Evolutionary conservation across 2,888 invertebrate species (phyloP).

Genomic region (Isotomurus palustris): DNA sequence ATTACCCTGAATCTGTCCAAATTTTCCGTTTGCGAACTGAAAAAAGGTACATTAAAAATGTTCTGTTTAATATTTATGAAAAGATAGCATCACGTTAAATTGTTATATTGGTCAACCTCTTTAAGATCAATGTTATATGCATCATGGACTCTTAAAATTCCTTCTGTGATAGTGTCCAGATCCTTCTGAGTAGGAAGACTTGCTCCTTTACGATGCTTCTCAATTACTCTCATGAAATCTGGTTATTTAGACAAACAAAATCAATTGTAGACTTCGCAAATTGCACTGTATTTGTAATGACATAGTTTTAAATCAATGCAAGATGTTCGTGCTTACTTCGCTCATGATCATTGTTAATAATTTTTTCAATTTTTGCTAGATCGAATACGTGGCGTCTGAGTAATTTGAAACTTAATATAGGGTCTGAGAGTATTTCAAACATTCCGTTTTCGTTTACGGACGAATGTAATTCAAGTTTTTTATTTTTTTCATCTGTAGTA

Average conservation of each 20-base stretch:
- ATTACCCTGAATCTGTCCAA: slow-evolving; percentile 32
- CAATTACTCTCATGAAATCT: slow-evolving; percentile 40
- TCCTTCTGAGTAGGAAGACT: slow-evolving; percentile 47
- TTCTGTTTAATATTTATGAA: not conserved
- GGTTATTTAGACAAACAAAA: not conserved
- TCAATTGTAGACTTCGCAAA: not conserved
- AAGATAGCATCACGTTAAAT: not conserved
- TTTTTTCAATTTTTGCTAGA: slow-evolving; percentile 36
- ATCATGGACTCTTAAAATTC: slow-evolving; percentile 48
- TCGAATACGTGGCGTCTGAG: slow-evolving; percentile 37
- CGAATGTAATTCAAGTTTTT: too few species aligned
- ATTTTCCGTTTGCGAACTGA: slow-evolving; percentile 42
- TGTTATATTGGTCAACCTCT: slow-evolving; percentile 34
- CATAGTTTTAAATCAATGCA: not conserved
- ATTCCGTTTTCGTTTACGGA: too few species aligned
- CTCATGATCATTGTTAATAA: slow-evolving; percentile 37
- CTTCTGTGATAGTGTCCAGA: slow-evolving; percentile 48
- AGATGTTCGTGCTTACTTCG: slow-evolving; percentile 28
- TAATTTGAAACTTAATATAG: slow-evolving; percentile 39
- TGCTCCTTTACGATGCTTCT: slow-evolving; percentile 34
- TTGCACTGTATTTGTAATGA: too few species aligned
- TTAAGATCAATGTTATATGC: slow-evolving; percentile 48
- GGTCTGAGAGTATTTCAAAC: slow-evolving; percentile 18
- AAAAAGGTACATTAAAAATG: slow-evolving; percentile 1
- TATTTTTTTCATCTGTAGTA: too few species aligned